phyloP scores from a whole-genome alignment of 2,113 vertebrate genomes.

The Neolamprologus kungweensis region DNA sequence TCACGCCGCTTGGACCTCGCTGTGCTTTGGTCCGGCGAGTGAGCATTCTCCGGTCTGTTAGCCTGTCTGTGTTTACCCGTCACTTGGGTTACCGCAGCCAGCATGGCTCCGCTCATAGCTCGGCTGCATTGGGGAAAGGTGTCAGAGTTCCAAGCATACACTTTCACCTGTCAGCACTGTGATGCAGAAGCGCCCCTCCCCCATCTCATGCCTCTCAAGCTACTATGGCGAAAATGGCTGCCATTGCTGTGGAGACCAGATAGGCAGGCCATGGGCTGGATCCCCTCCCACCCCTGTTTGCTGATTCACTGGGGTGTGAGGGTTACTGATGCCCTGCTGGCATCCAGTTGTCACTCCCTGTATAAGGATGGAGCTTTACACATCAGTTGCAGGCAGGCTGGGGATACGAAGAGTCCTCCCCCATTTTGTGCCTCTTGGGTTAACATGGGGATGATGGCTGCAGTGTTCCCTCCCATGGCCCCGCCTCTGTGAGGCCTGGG shows the following conservation, averaged over 20 bases:
- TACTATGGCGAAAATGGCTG: not conserved
- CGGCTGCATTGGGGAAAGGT: not conserved
- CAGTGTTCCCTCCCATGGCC: not conserved
- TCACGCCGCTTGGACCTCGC: too few relatives aligned
- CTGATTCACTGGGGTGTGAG: not conserved
- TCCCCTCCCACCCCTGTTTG: not conserved
- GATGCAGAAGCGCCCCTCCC: not conserved
- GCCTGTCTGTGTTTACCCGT: too few relatives aligned
- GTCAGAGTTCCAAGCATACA: not conserved
- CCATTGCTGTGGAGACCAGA: not conserved
- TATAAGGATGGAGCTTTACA: not conserved
- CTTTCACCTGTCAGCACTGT: not conserved
- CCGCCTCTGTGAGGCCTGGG: not conserved
- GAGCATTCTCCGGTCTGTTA: too few relatives aligned
- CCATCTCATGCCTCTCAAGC: not conserved
- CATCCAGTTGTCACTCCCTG: not conserved
- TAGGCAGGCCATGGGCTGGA: not conserved
- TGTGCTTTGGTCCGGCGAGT: too few relatives aligned
- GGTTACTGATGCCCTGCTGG: not conserved
- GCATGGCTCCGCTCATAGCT: not conserved
- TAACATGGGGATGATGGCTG: not conserved
- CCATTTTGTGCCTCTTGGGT: not conserved
- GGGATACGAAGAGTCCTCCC: not conserved
- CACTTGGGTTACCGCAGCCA: too few relatives aligned
- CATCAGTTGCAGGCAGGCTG: not conserved